Evolutionary conservation across 1,140 invertebrate genomes (phyloP).

Genomic region (Sarcophaga bullata): DNA sequence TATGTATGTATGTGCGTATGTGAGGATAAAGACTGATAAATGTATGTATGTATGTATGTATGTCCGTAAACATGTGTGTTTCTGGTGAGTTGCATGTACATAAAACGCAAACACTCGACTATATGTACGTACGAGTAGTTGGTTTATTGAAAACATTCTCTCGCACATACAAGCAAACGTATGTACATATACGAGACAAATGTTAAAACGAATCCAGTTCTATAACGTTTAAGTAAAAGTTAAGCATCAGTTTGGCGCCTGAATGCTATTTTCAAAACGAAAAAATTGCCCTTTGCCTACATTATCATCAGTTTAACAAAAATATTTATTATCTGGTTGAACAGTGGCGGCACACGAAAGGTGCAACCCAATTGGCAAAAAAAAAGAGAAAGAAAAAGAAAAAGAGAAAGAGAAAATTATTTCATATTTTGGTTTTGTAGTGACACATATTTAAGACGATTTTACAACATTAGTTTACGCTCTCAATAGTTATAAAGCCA

Average conservation of each 20-base stretch:
- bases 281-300: background rate
- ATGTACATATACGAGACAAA: background rate
- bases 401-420: too few relatives aligned
- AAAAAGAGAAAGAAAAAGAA: too few relatives aligned
- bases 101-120: too few relatives aligned
- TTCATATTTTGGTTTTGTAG: too few relatives aligned
- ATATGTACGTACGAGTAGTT: too few relatives aligned
- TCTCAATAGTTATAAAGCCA: too few relatives aligned
- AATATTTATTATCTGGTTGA: background rate
- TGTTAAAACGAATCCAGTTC: background rate
- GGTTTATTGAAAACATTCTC: too few relatives aligned
- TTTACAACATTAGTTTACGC: too few relatives aligned
- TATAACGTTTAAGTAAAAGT: background rate
- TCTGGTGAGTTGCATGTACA: background rate
- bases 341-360: background rate
- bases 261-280: background rate
- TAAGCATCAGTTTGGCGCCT: slow-evolving; percentile 31
- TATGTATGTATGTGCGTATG: background rate
- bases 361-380: too few relatives aligned
- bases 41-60: background rate
- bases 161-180: background rate
- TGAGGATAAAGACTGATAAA: background rate
- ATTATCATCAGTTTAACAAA: background rate
- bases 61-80: background rate
- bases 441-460: too few relatives aligned